Evolutionary conservation across 2,888 invertebrate genomes (phyloP).

Genomic region (Agelastica alni): DNA sequence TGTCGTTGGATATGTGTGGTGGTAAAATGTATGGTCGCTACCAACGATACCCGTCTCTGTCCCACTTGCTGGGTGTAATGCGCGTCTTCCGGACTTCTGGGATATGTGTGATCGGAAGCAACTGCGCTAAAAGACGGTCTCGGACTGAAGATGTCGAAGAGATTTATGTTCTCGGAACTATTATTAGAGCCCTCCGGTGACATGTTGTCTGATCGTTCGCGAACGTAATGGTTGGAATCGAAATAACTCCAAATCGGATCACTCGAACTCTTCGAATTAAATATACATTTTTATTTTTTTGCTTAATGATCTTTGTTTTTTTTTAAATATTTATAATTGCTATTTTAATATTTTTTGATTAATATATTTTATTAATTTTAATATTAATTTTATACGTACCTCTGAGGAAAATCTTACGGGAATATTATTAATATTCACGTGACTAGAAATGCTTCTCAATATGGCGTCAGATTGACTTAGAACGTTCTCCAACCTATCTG

Average conservation of each 20-base stretch:
- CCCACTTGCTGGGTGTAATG: constrained; percentile 1
- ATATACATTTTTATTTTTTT: too few species aligned
- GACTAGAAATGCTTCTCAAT: constrained; percentile 50
- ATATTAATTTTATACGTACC: too few species aligned
- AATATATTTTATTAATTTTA: too few species aligned
- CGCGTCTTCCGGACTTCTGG: constrained; percentile 40
- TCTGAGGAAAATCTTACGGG: too few species aligned
- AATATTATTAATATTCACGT: constrained; percentile 51
- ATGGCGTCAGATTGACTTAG: constrained; percentile 54
- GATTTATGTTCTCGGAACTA: constrained; percentile 18
- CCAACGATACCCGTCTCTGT: constrained; percentile 44
- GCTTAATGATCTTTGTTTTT: not conserved
- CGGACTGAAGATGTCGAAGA: constrained; percentile 14
- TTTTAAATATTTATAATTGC: not conserved
- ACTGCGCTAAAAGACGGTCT: constrained; percentile 34
- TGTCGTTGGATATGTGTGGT: constrained; percentile 54
- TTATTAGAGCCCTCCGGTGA: constrained; percentile 25
- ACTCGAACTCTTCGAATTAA: constrained; percentile 17
- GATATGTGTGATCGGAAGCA: constrained; percentile 53
- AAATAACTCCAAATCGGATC: constrained; percentile 39
- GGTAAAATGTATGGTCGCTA: constrained; percentile 52
- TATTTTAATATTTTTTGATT: too few species aligned
- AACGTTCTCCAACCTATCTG: constrained; percentile 52
- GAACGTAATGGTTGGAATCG: constrained; percentile 47
- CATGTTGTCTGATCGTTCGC: constrained; percentile 38